Evolutionary conservation across 2,797 vertebrate genomes (phyloP).

Genomic region (Oryzias dopingdopingensis): DNA sequence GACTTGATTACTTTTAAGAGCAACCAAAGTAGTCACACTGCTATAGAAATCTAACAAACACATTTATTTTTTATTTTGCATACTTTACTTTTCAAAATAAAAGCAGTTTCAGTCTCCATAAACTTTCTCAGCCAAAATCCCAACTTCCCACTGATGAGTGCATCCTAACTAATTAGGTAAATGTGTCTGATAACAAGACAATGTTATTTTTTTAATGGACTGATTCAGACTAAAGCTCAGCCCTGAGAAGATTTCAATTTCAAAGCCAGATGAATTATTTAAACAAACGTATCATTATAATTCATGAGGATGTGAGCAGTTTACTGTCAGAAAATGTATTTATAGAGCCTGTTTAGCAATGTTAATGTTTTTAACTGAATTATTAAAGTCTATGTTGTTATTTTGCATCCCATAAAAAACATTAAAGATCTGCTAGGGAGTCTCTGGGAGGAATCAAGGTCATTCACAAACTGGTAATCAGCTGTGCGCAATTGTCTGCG

Average conservation of each 20-base stretch:
- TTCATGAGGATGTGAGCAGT: slow-evolving; percentile 53
- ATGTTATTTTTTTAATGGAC: slow-evolving; percentile 18
- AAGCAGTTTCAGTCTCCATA: no score
- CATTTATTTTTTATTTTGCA: no score
- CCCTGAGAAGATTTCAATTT: slow-evolving; percentile 62
- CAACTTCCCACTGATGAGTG: no score
- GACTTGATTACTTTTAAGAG: no score
- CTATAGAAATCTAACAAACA: no score
- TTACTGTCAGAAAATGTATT: slow-evolving; percentile 29
- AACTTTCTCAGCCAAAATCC: no score
- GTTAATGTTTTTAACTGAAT: slow-evolving; percentile 45
- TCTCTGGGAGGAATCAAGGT: slow-evolving; percentile 79
- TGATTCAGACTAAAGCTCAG: slow-evolving; percentile 3
- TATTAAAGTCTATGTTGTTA: background rate
- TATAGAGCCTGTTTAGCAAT: slow-evolving; percentile 55
- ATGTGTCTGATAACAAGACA: slow-evolving; percentile 6
- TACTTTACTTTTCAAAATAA: no score
- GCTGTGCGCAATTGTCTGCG: slow-evolving; percentile 72
- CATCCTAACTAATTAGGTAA: background rate
- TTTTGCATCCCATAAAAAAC: background rate
- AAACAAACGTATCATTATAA: slow-evolving; percentile 62
- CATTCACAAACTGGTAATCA: slow-evolving; percentile 83
- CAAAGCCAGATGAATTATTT: slow-evolving; percentile 63
- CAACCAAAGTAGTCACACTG: no score
- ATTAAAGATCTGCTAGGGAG: background rate